Base-by-base conservation (phyloP, 2,797 vertebrate species). In the Cuniculus paca region DNA sequence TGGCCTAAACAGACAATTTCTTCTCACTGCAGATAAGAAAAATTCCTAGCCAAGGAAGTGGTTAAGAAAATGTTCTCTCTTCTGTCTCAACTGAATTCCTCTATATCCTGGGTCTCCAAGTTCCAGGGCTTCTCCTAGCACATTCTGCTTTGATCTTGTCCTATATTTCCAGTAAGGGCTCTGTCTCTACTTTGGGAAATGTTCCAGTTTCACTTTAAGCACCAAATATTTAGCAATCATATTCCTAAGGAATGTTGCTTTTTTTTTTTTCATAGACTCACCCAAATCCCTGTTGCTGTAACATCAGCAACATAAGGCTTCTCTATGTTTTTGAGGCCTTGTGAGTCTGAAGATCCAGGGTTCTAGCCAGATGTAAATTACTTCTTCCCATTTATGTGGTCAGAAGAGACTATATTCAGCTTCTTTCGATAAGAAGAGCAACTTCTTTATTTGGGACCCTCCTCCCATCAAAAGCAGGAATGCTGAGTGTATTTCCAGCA, bases 1-100 rank as follows among this genome's bases (percentile, higher is more conserved):
- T 54, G 74, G 78, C 36, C 22, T 77, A 58, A 80, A 65, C 13
- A 34, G 36, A 19, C 70, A 68, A 31, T 82, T 80, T 58, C 68
- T 93, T 91, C 31, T 70, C 39, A 83, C 31, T 80, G 34, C 65
- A 10, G 50, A 8, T 74, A 52, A 87, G 80, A 75, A 94, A 92
- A 88, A n/a, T 36, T 31, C 42, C 72, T 36, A 82, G 54, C 54
- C 42, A 56, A 52, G 39, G 24, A 7, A 28, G 19, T 78, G 50
- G 22, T 74, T 91, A 13, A 48, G 70, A 60, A 24, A 45, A 34
- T 13, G 11, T 65, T 63, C 83, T 65, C 58, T 68, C 19, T 7
- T 58, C 61, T 28, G 6, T 75, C 54, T 88, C 45, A 17, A 48
- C 39, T 72, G 88, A 79, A 52, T 83, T 77, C 39, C 39, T 87